Evolutionary conservation across 2,797 vertebrate genomes (phyloP), one percentile per base, ranked within the genome.

Genomic region (Pteropus rufus): DNA sequence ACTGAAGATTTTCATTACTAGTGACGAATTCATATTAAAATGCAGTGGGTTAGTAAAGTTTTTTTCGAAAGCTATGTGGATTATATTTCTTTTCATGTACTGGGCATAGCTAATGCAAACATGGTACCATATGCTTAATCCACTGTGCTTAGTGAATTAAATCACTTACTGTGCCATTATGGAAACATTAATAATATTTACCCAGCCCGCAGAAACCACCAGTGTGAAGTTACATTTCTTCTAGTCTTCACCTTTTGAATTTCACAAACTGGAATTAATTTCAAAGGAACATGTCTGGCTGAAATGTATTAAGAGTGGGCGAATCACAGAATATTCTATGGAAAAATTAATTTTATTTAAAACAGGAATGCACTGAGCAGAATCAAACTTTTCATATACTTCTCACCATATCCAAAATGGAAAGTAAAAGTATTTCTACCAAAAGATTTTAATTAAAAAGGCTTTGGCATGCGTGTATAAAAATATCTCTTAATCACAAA

Each of bases 191-290:
- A 90, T 88, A 94, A 96, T 91, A 79, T 95, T 95, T 96, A 93
- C 46, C 7, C 79, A 89, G 82, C 44, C 49, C 70, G 82, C 86
- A 96, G 90, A 97, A 97, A 95, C 69, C 85, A 91, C 92, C 65
- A 77, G 39, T 92, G 44, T 87, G 92, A 95, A 97, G 95, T 91
- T 91, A 83, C 80, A 94, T 93, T 98, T 89, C 41, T 92, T 86
- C 44, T 73, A 73, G 67, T 97, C 89, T 97, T 95, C 96, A 95
- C 95, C 80, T 97, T 97, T 89, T 29, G 49, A 81, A 93, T 91
- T 95, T 97, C 56, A 84, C 75, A 93, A 94, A 96, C 58, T 97
- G 92, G 56, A 96, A 95, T 96, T 96, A 95, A 95, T 97, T 98
- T 98, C 91, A 97, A 94, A 96, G n/a, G 39, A 95, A 89, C 36